Percentiles rank a stretch among this genome's conserved stretches.
These are phyloP conservation scores for Onychomys arenicola DNA, from an alignment of 2,797 vertebrate species.

Conservation along the genomic window DNA sequence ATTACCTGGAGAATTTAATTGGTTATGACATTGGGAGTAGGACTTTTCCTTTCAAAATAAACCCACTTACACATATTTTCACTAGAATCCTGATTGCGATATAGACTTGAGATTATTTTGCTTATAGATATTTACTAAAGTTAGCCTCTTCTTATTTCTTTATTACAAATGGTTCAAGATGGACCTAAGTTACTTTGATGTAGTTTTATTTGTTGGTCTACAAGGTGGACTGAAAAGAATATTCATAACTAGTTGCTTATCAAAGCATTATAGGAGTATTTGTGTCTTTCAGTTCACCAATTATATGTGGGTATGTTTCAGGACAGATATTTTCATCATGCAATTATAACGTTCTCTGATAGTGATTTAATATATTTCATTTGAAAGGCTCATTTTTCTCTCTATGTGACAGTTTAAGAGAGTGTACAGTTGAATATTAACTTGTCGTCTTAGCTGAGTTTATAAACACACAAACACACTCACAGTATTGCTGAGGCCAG, in stretches of 20 bases:
- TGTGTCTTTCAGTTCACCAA: conserved; percentile 50
- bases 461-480: neutral
- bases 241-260: conserved; percentile 65
- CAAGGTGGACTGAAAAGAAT: conserved; percentile 73
- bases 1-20: conserved; percentile 97
- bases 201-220: conserved; percentile 71
- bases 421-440: neutral
- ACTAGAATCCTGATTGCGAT: conserved; percentile 89
- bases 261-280: conserved; percentile 73
- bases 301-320: conserved; percentile 9
- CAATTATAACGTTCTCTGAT: conserved; percentile 25
- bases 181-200: conserved; percentile 82
- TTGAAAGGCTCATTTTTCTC: neutral
- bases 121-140: conserved; percentile 89
- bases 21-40: conserved; percentile 94
- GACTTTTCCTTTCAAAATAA: conserved; percentile 92
- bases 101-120: conserved; percentile 88
- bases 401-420: conserved; percentile 13
- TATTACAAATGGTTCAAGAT: conserved; percentile 83
- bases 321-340: conserved; percentile 26
- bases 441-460: neutral
- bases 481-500: neutral
- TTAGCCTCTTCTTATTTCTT: conserved; percentile 78
- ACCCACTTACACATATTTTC: conserved; percentile 92
- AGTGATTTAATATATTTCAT: conserved; percentile 23